Conservation (phyloP, 1,140 invertebrate species). For the Ceratosolen fusciceps region DNA sequence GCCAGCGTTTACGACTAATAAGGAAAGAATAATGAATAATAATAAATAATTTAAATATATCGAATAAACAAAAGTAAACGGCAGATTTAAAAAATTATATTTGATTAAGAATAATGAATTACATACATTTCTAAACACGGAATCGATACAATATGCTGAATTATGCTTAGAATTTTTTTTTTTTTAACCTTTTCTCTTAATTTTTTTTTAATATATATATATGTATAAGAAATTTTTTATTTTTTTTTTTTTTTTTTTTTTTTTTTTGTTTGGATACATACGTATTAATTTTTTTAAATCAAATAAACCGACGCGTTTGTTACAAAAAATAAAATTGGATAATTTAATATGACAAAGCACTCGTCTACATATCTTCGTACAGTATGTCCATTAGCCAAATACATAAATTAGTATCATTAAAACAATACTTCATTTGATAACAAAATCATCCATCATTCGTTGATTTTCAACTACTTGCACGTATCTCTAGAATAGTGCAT, state of each 20-base stretch:
- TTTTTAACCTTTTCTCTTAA: too few relatives aligned
- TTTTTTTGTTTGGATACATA: slow-evolving; percentile 33
- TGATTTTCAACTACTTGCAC: slow-evolving; percentile 27
- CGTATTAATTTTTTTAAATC: slow-evolving; percentile 25
- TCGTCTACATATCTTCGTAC: slow-evolving; percentile 39
- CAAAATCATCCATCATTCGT: slow-evolving; percentile 24
- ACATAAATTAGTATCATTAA: slow-evolving; percentile 24
- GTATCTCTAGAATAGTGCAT: slow-evolving; percentile 33
- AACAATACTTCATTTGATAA: slow-evolving; percentile 28
- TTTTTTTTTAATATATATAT: too few relatives aligned
- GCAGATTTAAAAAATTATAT: slow-evolving; percentile 8
- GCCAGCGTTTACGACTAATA: neutral
- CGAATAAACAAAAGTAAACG: neutral
- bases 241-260: too few relatives aligned
- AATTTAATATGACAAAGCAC: slow-evolving; percentile 41
- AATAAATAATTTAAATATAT: neutral
- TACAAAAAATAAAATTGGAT: slow-evolving; percentile 40
- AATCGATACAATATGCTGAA: slow-evolving; percentile 28
- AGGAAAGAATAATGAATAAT: neutral
- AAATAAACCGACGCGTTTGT: slow-evolving; percentile 18
- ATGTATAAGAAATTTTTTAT: slow-evolving; percentile 10
- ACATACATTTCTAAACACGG: slow-evolving; percentile 20
- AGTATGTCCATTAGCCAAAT: slow-evolving; percentile 33
- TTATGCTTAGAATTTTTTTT: slow-evolving; percentile 15
- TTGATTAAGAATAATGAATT: slow-evolving; percentile 25